A percentile compares a stretch with the other conserved stretches of the same genome.
These are phyloP conservation scores for Malachius bipustulatus DNA, from an alignment of 2,888 invertebrate species.

Conservation along the genomic window DNA sequence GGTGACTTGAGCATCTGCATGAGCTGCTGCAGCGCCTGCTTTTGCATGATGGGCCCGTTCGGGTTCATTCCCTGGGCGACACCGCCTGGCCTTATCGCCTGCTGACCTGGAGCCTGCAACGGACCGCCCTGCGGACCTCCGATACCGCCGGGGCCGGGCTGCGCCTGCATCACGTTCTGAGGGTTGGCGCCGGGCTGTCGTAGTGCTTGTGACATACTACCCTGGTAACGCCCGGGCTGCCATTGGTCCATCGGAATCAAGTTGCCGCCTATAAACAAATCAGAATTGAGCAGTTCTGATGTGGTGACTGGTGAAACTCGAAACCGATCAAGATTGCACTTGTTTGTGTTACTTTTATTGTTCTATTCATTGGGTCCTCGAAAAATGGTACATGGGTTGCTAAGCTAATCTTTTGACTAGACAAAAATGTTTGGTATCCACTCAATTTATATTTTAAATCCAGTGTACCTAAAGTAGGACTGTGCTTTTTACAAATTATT, in stretches of 20 bases:
- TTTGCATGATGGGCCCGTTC: slow-evolving; percentile 36
- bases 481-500: too few species aligned
- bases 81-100: slow-evolving; percentile 34
- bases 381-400: too few species aligned
- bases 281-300: too few species aligned
- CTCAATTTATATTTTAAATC: too few species aligned
- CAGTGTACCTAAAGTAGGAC: too few species aligned
- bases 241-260: slow-evolving; percentile 46
- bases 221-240: slow-evolving; percentile 40
- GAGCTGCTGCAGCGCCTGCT: slow-evolving; percentile 69
- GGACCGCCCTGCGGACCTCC: slow-evolving; percentile 24
- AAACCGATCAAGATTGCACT: too few species aligned
- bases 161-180: slow-evolving; percentile 38
- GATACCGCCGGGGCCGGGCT: too few species aligned
- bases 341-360: too few species aligned
- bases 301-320: too few species aligned
- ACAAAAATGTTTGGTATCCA: too few species aligned
- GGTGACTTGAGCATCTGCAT: slow-evolving; percentile 85
- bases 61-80: slow-evolving; percentile 27
- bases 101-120: slow-evolving; percentile 27
- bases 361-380: too few species aligned
- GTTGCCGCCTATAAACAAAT: slow-evolving; percentile 36
- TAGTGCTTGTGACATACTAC: slow-evolving; percentile 34
- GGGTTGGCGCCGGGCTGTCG: slow-evolving; percentile 40
- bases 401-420: too few species aligned